Conservation (phyloP, 2,888 invertebrate genomes). For the Rutpela maculata region DNA sequence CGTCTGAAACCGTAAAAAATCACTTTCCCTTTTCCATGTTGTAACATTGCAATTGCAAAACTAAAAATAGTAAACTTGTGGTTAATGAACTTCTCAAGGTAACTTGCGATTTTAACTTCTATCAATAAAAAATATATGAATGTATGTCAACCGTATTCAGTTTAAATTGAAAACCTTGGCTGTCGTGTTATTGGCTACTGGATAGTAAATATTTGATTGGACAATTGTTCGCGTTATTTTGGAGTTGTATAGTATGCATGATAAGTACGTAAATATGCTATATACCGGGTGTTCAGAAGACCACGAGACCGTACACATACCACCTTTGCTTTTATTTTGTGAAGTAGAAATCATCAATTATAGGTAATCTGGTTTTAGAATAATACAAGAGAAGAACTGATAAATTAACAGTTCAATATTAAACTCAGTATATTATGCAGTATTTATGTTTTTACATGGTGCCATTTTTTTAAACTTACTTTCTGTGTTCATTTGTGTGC, state of each 20-base stretch:
- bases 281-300: too few relatives aligned
- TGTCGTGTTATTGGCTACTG: conserved; percentile 9
- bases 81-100: conserved; percentile 66
- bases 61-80: conserved; percentile 65
- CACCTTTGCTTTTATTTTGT: too few relatives aligned
- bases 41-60: conserved; percentile 62
- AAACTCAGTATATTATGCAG: too few relatives aligned
- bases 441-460: too few relatives aligned
- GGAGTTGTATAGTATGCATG: neutral
- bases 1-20: conserved; percentile 56
- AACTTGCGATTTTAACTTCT: conserved; percentile 56
- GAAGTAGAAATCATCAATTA: too few relatives aligned
- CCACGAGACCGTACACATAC: too few relatives aligned
- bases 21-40: conserved; percentile 64
- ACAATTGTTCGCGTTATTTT: conserved; percentile 22
- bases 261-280: too few relatives aligned
- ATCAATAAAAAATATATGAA: conserved; percentile 57
- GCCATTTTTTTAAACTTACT: too few relatives aligned
- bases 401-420: too few relatives aligned
- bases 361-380: too few relatives aligned
- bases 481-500: too few relatives aligned
- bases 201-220: conserved; percentile 22
- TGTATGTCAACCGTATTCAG: conserved; percentile 60
- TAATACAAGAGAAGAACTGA: too few relatives aligned
- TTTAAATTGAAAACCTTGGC: conserved; percentile 37